Evolutionary conservation across 2,888 invertebrate species (phyloP), one percentile per base, ranked within the genome.

Genomic region (Taphrorychus bicolor): DNA sequence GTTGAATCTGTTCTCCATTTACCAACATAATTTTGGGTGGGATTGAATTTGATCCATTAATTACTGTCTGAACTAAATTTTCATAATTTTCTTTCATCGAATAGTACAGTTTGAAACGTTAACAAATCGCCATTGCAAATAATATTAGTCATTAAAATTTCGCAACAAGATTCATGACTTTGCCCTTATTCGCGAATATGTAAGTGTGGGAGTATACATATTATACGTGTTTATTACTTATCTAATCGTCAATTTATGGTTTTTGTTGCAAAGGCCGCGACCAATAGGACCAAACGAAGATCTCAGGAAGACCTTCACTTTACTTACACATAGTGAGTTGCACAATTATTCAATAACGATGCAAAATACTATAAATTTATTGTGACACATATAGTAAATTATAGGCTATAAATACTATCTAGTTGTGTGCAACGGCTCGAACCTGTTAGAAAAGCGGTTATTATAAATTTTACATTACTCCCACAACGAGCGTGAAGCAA

Each of bases 271-370:
- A 32, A 32, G 32, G 3, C 32, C 11, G 7, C 32, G 32, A 11
- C 32, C 32, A 32, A 32, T 32, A 3, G 11, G 32, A 32, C 7
- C 9, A 32, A 7, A 32, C 45, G 45, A 14, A 45, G 14, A 45
- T 45, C 45, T 45, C 45, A 51, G 51, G 51, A 21, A 51, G 51
- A 45, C 45, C 45, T 45, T 45, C 45, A 45, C 45, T 18, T 9
- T 5, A 18, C 9, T 18, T 18, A 14, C 22, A 51, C 51, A 32
- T 40, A 54, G 42, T 18, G 54, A 56, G 54, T 69, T 64, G 64
- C 69, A 69, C 60, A 69, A 64, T n/a, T n/a, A n/a, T 69, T 69
- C 60, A 64, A 69, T 69, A 69, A 69, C 68, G 64, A 64, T 64
- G 60, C 57, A 57, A 64, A 67, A 64, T 52, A 64, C 59, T 51